Evolutionary conservation across 1,140 invertebrate species (phyloP).

Genomic region (Mactra quadrangularis): DNA sequence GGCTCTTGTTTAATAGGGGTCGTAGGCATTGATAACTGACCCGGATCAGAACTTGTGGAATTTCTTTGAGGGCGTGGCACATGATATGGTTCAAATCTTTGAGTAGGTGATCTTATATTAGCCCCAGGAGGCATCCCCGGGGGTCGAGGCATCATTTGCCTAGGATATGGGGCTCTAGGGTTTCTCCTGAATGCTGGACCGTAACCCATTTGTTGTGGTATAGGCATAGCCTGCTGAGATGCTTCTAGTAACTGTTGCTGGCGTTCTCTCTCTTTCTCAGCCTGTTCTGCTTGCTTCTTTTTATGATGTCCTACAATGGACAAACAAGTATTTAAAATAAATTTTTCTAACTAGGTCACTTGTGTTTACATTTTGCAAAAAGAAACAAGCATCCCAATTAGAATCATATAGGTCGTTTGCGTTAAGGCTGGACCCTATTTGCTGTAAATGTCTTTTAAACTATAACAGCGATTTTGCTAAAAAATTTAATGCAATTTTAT

Average conservation of each 20-base stretch:
- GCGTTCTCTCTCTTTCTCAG: constrained; percentile 33
- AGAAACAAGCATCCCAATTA: no score
- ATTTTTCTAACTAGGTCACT: no score
- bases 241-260: constrained; percentile 6
- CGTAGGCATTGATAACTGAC: neutral
- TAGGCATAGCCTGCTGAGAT: constrained; percentile 18
- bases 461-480: no score
- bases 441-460: no score
- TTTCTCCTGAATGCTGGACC: constrained; percentile 6
- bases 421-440: no score
- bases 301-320: constrained; percentile 50
- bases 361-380: no score
- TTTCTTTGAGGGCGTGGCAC: constrained; percentile 37
- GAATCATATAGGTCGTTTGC: no score
- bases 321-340: no score
- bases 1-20: constrained; percentile 23
- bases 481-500: no score
- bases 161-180: constrained; percentile 22
- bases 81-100: constrained; percentile 35
- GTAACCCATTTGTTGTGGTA: constrained; percentile 27
- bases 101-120: constrained; percentile 1
- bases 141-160: constrained; percentile 22
- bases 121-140: constrained; percentile 14
- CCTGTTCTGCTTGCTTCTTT: constrained; percentile 35
- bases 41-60: constrained; percentile 17